Conservation (phyloP, 92 coral and sea anemone genomes). For the Siderastrea radians region DNA sequence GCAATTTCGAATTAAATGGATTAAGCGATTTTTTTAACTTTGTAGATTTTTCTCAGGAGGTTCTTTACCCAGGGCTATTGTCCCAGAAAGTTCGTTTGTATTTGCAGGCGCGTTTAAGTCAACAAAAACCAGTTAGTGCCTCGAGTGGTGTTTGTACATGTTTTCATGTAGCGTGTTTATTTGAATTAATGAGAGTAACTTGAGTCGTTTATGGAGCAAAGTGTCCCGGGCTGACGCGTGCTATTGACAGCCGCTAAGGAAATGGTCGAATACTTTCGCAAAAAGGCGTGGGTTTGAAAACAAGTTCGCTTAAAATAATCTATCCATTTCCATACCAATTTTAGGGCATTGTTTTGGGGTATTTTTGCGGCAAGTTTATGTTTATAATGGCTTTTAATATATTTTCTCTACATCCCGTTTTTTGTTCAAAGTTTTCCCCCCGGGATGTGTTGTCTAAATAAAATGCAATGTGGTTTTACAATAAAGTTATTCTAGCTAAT, state of each 20-base stretch:
- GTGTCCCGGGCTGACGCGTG: slow-evolving; percentile 77
- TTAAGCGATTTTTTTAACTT: slow-evolving; percentile 39
- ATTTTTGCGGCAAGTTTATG: slow-evolving; percentile 44
- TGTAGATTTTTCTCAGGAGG: slow-evolving; percentile 20
- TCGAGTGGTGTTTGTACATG: slow-evolving; percentile 69
- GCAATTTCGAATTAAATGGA: slow-evolving; percentile 60
- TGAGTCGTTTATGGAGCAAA: slow-evolving; percentile 55
- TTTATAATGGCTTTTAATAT: slow-evolving; percentile 27
- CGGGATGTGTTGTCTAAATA: slow-evolving; percentile 35
- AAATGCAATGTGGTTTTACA: slow-evolving; percentile 36
- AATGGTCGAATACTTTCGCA: slow-evolving; percentile 59
- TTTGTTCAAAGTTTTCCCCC: not conserved
- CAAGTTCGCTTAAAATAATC: slow-evolving; percentile 50
- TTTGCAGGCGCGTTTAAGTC: slow-evolving; percentile 67
- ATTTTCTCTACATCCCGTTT: slow-evolving; percentile 7
- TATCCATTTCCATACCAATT: slow-evolving; percentile 41
- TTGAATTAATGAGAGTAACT: slow-evolving; percentile 80
- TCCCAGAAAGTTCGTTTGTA: slow-evolving; percentile 27
- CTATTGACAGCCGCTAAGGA: slow-evolving; percentile 71
- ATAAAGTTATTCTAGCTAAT: slow-evolving; percentile 13
- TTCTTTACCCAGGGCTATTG: slow-evolving; percentile 5
- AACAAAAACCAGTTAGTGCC: slow-evolving; percentile 64
- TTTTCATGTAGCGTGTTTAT: slow-evolving; percentile 79
- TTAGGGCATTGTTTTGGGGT: slow-evolving; percentile 41
- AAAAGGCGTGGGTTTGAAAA: slow-evolving; percentile 47